Percentiles rank a stretch among this genome's conserved stretches.
Evolutionary conservation across 2,113 vertebrate genomes (phyloP).

Genomic region (Zosterops japonicus): DNA sequence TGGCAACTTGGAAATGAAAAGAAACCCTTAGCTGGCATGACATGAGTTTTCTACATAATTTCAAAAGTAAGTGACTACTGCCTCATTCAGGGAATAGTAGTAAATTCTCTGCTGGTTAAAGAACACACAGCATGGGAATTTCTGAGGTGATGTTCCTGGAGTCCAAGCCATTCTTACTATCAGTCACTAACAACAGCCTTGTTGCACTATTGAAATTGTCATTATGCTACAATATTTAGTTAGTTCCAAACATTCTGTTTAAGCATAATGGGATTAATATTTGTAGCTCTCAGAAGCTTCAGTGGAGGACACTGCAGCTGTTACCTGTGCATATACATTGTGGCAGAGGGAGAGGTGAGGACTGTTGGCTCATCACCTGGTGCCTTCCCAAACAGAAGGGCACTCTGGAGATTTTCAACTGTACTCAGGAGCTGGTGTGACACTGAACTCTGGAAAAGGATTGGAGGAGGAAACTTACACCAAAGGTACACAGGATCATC

Average conservation of each 20-base stretch:
- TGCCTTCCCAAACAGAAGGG: constrained; percentile 80
- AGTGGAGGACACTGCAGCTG: not conserved
- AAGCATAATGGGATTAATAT: not conserved
- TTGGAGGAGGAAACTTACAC: not conserved
- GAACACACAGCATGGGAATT: not conserved
- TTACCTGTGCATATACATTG: constrained; percentile 90
- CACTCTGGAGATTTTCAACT: constrained; percentile 82
- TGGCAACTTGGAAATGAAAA: not conserved
- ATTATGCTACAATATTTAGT: not conserved
- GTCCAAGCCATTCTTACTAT: not conserved
- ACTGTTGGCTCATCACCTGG: constrained; percentile 74
- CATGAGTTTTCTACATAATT: not conserved
- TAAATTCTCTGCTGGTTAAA: not conserved
- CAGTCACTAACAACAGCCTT: not conserved
- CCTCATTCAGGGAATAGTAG: not conserved
- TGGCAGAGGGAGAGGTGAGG: constrained; percentile 78
- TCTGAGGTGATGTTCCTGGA: not conserved
- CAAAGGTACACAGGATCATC: not conserved
- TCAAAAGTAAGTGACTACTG: not conserved
- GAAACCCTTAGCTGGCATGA: not conserved
- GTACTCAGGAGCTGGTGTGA: constrained; percentile 75
- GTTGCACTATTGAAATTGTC: not conserved
- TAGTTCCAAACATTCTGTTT: not conserved
- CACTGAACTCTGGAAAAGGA: constrained; percentile 44
- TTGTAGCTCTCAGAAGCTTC: not conserved